Conservation (phyloP, 64 coral and sea anemone species). For the Platygyra sinensis region DNA sequence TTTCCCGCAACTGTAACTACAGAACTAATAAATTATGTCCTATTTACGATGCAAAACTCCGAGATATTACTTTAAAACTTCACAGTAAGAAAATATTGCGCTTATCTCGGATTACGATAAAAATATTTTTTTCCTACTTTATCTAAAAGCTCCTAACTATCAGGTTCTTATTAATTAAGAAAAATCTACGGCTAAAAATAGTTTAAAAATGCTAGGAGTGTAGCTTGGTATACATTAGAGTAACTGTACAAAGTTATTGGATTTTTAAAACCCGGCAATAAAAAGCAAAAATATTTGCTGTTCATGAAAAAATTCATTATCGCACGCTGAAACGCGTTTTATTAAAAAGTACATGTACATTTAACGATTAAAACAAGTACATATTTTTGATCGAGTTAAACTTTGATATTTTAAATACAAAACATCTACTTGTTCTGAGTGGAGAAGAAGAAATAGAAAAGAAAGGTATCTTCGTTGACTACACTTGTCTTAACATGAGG, state of each 20-base stretch:
- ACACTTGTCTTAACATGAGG: too few species aligned
- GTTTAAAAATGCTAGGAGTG: background rate
- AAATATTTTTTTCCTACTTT: background rate
- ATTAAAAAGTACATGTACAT: background rate
- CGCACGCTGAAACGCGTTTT: background rate
- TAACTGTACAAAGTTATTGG: background rate
- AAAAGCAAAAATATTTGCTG: background rate
- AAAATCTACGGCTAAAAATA: background rate
- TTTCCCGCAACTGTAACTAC: background rate
- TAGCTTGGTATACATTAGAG: background rate
- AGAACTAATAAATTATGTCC: background rate
- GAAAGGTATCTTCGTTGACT: too few species aligned
- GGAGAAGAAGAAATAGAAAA: too few species aligned
- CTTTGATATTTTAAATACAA: constrained; percentile 1
- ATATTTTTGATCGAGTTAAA: background rate
- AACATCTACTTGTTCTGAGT: background rate
- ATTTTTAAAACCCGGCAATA: background rate
- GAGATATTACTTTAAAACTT: background rate
- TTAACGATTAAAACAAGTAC: background rate
- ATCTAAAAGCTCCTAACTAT: background rate
- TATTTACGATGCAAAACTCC: background rate
- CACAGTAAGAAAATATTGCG: constrained; percentile 30
- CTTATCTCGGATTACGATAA: background rate
- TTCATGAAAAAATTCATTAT: background rate
- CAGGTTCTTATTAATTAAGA: background rate